These are phyloP conservation scores for Tinea semifulvella DNA, from an alignment of 2,888 invertebrate genomes.

Conservation along the genomic window DNA sequence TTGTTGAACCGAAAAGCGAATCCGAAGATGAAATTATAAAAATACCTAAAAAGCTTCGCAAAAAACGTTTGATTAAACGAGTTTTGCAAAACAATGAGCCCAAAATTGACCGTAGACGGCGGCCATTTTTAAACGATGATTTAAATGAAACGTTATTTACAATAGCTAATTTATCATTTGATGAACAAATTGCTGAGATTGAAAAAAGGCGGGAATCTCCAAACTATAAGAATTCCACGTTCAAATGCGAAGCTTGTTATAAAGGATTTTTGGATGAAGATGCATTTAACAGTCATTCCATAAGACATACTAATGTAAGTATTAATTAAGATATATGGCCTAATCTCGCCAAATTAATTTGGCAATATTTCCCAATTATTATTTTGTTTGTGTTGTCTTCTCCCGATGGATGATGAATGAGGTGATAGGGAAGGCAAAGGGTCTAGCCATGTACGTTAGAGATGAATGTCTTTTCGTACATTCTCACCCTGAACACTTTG, in stretches of 20 bases:
- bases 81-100: slow-evolving; percentile 23
- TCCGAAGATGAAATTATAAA: slow-evolving; percentile 20
- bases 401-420: too few species aligned
- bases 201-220: slow-evolving; percentile 41
- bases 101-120: slow-evolving; percentile 42
- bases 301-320: slow-evolving; percentile 45
- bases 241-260: slow-evolving; percentile 45
- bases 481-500: too few species aligned
- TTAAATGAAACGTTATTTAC: slow-evolving; percentile 46
- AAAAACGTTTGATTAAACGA: slow-evolving; percentile 18
- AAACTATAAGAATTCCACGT: slow-evolving; percentile 46
- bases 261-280: slow-evolving; percentile 51
- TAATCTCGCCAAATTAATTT: neutral
- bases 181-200: slow-evolving; percentile 51
- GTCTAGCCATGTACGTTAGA: slow-evolving; percentile 1
- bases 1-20: neutral
- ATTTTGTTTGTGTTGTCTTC: too few species aligned
- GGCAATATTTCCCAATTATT: neutral
- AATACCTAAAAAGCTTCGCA: slow-evolving; percentile 20
- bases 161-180: slow-evolving; percentile 37
- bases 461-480: too few species aligned
- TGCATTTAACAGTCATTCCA: slow-evolving; percentile 43
- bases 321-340: neutral
- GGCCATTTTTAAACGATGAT: slow-evolving; percentile 47
- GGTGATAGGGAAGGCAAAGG: too few species aligned